A percentile compares a stretch with the other conserved stretches of the same genome.
phyloP scores from a whole-genome alignment of 1,140 invertebrate species.

The Drosophila hydei region DNA sequence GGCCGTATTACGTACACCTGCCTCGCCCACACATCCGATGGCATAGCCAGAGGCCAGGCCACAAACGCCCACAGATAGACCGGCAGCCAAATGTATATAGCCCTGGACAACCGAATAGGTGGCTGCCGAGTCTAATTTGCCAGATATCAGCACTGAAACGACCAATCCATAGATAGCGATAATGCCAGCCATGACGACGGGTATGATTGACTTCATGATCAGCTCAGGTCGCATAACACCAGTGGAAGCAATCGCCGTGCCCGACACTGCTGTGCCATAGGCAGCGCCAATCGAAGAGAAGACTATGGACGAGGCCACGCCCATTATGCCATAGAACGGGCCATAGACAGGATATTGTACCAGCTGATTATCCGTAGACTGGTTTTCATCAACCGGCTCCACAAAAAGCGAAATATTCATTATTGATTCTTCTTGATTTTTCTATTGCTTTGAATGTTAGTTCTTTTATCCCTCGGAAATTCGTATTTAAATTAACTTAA shows the following conservation, averaged over 20 bases:
- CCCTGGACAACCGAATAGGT: conserved; percentile 88
- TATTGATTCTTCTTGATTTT: not conserved
- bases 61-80: conserved; percentile 94
- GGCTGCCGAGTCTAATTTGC: conserved; percentile 84
- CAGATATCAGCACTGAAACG: conserved; percentile 94
- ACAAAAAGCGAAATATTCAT: too few relatives aligned
- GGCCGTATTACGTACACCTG: conserved; percentile 95
- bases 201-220: conserved; percentile 75
- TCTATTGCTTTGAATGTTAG: not conserved
- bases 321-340: conserved; percentile 98
- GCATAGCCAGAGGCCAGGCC: conserved; percentile 96
- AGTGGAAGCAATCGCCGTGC: conserved; percentile 59
- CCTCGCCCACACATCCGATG: conserved; percentile 96
- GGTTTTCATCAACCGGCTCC: too few relatives aligned
- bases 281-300: conserved; percentile 86
- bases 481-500: conserved; percentile 8
- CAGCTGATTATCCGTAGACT: too few relatives aligned
- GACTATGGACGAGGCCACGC: conserved; percentile 97
- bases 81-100: conserved; percentile 95
- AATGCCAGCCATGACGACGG: conserved; percentile 69
- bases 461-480: not conserved
- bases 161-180: conserved; percentile 94
- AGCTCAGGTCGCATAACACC: conserved; percentile 70
- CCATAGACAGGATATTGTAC: conserved; percentile 34
- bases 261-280: conserved; percentile 67